Evolutionary conservation across 2,113 vertebrate genomes (phyloP).

Genomic region (Cinclus cinclus): DNA sequence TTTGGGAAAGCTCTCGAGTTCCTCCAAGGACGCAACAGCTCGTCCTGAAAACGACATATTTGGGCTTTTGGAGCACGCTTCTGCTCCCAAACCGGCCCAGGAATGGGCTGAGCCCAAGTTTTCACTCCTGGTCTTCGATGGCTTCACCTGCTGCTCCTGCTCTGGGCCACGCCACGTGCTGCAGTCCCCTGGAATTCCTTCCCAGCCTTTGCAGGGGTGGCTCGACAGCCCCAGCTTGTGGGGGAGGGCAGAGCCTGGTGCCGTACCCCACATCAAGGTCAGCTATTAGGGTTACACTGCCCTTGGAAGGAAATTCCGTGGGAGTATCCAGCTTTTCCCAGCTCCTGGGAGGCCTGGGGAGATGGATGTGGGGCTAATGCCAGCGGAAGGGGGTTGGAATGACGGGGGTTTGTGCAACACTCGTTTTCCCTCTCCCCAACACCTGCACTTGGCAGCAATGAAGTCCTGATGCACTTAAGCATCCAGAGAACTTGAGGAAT

Average conservation of each 20-base stretch:
- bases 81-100: fast-evolving
- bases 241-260: not conserved
- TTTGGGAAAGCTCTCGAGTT: fast-evolving
- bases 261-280: fast-evolving
- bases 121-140: not conserved
- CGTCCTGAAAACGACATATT: fast-evolving
- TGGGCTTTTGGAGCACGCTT: not conserved
- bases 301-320: not conserved
- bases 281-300: not conserved
- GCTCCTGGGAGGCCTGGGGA: not conserved
- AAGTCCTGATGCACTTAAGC: slow-evolving; percentile 1
- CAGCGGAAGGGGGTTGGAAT: not conserved
- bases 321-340: not conserved
- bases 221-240: fast-evolving
- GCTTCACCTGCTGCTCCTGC: not conserved
- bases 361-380: not conserved
- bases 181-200: not conserved
- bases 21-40: fast-evolving
- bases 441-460: not conserved
- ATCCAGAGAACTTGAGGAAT: not conserved
- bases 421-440: not conserved
- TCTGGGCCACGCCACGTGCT: not conserved
- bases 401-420: not conserved
- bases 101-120: not conserved
- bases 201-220: not conserved